Percentiles rank a stretch among this genome's conserved stretches.
phyloP scores from a whole-genome alignment of 2,113 vertebrate genomes.

The Pachypanchax playfairii region DNA sequence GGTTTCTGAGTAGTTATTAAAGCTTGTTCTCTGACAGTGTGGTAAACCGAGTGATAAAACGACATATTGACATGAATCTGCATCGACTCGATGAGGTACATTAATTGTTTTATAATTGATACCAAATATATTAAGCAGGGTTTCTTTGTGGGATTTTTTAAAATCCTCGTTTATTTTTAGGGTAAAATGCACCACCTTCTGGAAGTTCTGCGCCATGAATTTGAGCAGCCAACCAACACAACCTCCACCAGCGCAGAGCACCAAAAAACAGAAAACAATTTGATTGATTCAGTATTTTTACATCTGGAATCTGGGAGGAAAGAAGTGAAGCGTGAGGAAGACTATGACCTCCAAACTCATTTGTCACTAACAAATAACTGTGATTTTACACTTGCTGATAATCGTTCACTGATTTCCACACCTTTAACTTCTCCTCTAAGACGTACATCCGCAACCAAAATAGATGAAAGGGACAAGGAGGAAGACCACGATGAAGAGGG shows the following conservation, averaged over 20 bases:
- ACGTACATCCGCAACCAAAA: constrained; percentile 6
- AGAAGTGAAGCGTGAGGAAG: constrained; percentile 39
- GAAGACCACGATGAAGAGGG: neutral
- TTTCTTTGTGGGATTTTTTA: neutral
- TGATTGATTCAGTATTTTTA: constrained; percentile 27
- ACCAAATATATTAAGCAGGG: neutral
- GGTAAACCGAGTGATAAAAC: constrained; percentile 72
- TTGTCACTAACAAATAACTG: constrained; percentile 32
- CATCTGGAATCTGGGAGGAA: constrained; percentile 26
- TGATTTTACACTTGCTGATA: constrained; percentile 14
- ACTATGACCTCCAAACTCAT: constrained; percentile 20
- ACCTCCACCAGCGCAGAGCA: constrained; percentile 23
- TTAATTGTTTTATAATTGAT: neutral
- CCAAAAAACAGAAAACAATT: constrained; percentile 32
- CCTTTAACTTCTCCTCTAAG: constrained; percentile 28
- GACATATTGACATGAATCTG: constrained; percentile 77
- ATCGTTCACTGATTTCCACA: constrained; percentile 28
- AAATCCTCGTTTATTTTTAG: constrained; percentile 53
- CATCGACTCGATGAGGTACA: constrained; percentile 76
- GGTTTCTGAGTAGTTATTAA: neutral
- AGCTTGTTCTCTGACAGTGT: constrained; percentile 60
- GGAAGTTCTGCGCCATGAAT: constrained; percentile 75
- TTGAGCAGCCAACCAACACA: constrained; percentile 58
- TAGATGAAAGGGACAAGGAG: constrained; percentile 29
- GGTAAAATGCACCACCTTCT: constrained; percentile 82